These are phyloP conservation scores for Pterocles gutturalis DNA, from an alignment of 2,113 vertebrate species.

Conservation along the genomic window DNA sequence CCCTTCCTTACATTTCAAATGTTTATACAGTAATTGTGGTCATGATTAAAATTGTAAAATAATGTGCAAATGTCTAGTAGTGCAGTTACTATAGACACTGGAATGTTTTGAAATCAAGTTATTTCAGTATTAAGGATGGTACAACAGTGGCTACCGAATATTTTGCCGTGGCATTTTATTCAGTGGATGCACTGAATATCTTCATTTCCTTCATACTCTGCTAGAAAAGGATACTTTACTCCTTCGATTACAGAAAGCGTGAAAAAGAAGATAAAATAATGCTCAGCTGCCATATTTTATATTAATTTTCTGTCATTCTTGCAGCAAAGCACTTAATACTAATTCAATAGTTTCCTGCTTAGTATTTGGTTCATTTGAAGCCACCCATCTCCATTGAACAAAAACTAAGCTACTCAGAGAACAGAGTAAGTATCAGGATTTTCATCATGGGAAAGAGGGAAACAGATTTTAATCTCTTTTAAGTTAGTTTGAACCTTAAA, in stretches of 20 bases:
- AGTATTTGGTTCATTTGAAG: not conserved
- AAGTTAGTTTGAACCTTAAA: not conserved
- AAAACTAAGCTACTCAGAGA: not conserved
- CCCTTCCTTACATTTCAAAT: not conserved
- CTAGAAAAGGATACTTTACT: not conserved
- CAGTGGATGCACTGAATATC: not conserved
- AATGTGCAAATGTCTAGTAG: not conserved
- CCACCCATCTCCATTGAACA: not conserved
- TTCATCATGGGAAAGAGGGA: not conserved
- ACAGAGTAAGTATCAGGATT: not conserved
- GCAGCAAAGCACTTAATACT: not conserved
- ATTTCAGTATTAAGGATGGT: not conserved
- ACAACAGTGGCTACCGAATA: not conserved
- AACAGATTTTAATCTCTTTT: not conserved
- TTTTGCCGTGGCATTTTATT: not conserved
- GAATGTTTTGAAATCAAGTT: not conserved
- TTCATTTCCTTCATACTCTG: not conserved
- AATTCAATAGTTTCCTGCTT: not conserved
- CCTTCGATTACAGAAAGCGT: not conserved
- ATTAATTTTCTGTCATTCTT: not conserved
- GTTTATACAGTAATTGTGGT: slow-evolving; percentile 40
- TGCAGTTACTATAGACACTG: not conserved
- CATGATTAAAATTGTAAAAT: slow-evolving; percentile 31
- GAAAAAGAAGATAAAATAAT: not conserved
- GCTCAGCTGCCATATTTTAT: not conserved